Conservation (phyloP, 1,140 invertebrate species). For the Forficula auricularia region DNA sequence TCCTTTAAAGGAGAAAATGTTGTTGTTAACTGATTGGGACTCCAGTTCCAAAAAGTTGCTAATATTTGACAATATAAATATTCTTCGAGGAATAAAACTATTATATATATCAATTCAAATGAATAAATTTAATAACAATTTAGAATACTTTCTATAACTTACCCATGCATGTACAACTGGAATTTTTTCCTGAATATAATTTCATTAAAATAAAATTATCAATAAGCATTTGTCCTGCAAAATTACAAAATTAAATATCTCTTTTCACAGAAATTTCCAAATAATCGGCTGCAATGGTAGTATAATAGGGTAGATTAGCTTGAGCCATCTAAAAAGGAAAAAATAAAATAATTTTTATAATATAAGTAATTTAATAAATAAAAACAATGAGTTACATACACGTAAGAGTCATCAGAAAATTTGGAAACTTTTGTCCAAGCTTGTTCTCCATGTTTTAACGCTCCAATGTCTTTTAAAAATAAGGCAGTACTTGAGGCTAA, state of each 20-base stretch:
- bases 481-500: conserved; percentile 36
- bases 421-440: conserved; percentile 35
- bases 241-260: conserved; percentile 32
- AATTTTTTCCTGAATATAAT: conserved; percentile 36
- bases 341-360: background rate
- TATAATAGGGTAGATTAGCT: conserved; percentile 42
- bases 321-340: conserved; percentile 27
- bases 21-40: conserved; percentile 8
- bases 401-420: conserved; percentile 35
- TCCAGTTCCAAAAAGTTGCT: background rate
- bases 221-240: conserved; percentile 29
- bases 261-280: conserved; percentile 41
- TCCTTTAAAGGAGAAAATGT: too few species aligned
- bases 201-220: conserved; percentile 25
- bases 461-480: conserved; percentile 38
- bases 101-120: too few species aligned
- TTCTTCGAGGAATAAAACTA: conserved; percentile 6
- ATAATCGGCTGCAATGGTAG: conserved; percentile 25
- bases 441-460: conserved; percentile 37
- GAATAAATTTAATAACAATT: background rate
- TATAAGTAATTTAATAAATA: background rate
- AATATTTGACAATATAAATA: background rate
- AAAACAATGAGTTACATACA: conserved; percentile 20
- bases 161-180: conserved; percentile 39
- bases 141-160: conserved; percentile 22